These are phyloP conservation scores for Triplophysa rosa DNA, from an alignment of 2,113 vertebrate species.

Conservation along the genomic window DNA sequence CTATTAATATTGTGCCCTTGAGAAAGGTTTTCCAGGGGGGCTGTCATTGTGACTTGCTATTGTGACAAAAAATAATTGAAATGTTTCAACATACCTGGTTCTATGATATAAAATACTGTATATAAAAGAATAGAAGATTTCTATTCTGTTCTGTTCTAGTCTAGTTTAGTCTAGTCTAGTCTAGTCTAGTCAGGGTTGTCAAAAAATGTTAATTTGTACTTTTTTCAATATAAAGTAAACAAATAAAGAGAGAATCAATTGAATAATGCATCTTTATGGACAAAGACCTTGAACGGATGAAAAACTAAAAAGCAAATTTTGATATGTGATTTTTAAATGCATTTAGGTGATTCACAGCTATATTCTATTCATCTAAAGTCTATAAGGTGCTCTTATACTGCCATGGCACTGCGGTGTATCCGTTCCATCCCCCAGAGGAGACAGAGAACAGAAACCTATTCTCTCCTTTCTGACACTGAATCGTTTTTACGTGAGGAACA, in stretches of 20 bases:
- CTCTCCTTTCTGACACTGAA: constrained; percentile 14
- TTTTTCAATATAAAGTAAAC: too few relatives aligned
- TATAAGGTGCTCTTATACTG: background rate
- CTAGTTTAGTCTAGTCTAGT: background rate
- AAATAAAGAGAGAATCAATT: too few relatives aligned
- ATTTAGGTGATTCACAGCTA: background rate
- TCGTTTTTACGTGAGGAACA: constrained; percentile 1
- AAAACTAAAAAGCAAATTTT: too few relatives aligned
- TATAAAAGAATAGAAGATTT: background rate
- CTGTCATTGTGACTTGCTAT: background rate
- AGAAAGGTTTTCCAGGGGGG: background rate
- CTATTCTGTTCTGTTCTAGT: background rate
- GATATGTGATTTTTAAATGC: too few relatives aligned
- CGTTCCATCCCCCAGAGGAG: constrained; percentile 1
- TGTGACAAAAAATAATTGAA: background rate
- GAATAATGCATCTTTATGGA: too few relatives aligned
- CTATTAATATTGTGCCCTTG: background rate
- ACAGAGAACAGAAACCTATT: background rate
- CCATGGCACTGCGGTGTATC: background rate
- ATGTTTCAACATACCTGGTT: too few relatives aligned
- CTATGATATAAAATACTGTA: too few relatives aligned
- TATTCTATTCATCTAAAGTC: background rate
- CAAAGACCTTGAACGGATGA: too few relatives aligned
- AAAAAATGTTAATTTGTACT: background rate
- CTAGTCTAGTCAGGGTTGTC: background rate